A percentile compares a stretch with the other conserved stretches of the same genome.
Evolutionary conservation across 2,797 vertebrate genomes (phyloP).

Genomic region (Urophycis tenuis): DNA sequence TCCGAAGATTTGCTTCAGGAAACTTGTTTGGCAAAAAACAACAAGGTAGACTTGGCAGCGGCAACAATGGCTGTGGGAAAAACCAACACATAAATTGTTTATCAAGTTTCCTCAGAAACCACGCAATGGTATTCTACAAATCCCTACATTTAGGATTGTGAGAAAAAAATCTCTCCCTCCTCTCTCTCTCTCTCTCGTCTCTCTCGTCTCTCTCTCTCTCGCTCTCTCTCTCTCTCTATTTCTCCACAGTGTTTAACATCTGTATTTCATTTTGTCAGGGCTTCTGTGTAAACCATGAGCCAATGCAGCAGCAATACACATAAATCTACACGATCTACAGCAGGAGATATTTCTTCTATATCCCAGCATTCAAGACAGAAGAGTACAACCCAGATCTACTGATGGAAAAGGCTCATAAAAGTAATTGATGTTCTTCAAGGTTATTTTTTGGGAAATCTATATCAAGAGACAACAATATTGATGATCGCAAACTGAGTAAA

Average conservation of each 20-base stretch:
- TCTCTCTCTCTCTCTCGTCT: not conserved
- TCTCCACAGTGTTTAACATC: constrained; percentile 53
- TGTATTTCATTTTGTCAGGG: constrained; percentile 59
- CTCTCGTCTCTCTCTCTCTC: constrained; percentile 3
- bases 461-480: not conserved
- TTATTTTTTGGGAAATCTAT: not conserved
- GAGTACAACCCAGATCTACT: constrained; percentile 34
- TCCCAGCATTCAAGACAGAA: constrained; percentile 28
- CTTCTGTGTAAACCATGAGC: constrained; percentile 57
- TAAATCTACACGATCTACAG: constrained; percentile 55
- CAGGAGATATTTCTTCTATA: constrained; percentile 26
- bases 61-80: not conserved
- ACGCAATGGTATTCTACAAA: not conserved
- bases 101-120: not conserved
- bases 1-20: not conserved
- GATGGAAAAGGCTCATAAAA: constrained; percentile 19
- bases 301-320: constrained; percentile 66
- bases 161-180: not conserved
- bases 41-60: not conserved
- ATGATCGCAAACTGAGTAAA: not conserved
- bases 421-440: not conserved
- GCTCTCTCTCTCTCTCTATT: not conserved
- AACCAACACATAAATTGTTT: not conserved
- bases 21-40: not conserved
- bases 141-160: not conserved